These are phyloP conservation scores for Notoglanidium macrostoma DNA, from an alignment of 2,797 vertebrate genomes.

Conservation along the genomic window DNA sequence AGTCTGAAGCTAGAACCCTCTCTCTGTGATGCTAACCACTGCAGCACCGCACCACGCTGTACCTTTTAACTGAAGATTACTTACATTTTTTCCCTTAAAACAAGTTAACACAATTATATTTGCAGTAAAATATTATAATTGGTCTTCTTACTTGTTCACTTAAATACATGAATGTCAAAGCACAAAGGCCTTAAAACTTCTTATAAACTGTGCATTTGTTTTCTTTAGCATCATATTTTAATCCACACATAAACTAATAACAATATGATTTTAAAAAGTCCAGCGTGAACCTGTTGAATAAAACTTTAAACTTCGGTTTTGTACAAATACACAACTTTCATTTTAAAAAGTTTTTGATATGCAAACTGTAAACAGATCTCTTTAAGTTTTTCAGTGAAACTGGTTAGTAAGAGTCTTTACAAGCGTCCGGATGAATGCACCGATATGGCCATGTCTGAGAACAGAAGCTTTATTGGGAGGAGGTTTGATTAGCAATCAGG, in stretches of 20 bases:
- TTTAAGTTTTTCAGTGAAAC: background rate
- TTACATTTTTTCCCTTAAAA: background rate
- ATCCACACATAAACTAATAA: no score
- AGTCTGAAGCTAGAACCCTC: no score
- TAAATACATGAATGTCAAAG: background rate
- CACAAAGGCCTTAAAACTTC: background rate
- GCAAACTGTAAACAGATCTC: background rate
- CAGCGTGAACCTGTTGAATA: no score
- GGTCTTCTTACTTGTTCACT: background rate
- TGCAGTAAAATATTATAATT: background rate
- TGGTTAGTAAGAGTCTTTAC: background rate
- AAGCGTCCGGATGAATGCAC: background rate
- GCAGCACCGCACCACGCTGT: no score
- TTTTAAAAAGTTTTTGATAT: no score
- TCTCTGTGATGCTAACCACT: no score
- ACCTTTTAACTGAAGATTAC: no score
- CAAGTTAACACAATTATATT: background rate
- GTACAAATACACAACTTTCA: no score
- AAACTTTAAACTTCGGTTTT: background rate
- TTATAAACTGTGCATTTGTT: no score
- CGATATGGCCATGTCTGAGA: background rate
- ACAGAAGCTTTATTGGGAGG: background rate
- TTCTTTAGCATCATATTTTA: no score
- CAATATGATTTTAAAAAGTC: no score
- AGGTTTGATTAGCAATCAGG: background rate